These are phyloP conservation scores for Tortrix viridana DNA, from an alignment of 2,888 invertebrate species.

Conservation along the genomic window DNA sequence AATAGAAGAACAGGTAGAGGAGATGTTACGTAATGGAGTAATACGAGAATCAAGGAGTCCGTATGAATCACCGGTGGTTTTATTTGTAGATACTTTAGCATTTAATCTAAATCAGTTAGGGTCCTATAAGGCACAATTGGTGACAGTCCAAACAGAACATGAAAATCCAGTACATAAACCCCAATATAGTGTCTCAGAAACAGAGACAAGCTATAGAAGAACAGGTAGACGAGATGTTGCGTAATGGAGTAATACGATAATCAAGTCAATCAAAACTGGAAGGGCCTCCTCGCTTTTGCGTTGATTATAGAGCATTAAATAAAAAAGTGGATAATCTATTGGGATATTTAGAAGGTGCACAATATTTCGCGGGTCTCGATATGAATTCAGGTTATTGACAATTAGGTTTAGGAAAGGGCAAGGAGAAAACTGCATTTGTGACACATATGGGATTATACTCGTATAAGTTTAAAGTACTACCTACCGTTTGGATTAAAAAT, in stretches of 20 bases:
- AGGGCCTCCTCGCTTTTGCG: background rate
- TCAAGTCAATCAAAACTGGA: background rate
- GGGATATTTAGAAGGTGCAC: too few relatives aligned
- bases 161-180: background rate
- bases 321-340: background rate
- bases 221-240: background rate
- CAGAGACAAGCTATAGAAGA: background rate
- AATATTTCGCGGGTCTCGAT: too few relatives aligned
- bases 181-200: background rate
- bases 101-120: too few relatives aligned
- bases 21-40: background rate
- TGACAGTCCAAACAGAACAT: too few relatives aligned
- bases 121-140: background rate
- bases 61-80: too few relatives aligned
- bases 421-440: background rate
- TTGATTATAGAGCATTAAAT: background rate
- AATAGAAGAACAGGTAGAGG: background rate
- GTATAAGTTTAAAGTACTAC: slow-evolving; percentile 1
- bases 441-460: background rate
- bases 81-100: too few relatives aligned
- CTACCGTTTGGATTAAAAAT: background rate
- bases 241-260: background rate
- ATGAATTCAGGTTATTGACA: too few relatives aligned
- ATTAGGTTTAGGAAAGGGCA: background rate
- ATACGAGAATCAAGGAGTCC: background rate